Percentiles rank a stretch among this genome's conserved stretches.
phyloP scores from a whole-genome alignment of 2,113 vertebrate species.

The Lepus americanus region DNA sequence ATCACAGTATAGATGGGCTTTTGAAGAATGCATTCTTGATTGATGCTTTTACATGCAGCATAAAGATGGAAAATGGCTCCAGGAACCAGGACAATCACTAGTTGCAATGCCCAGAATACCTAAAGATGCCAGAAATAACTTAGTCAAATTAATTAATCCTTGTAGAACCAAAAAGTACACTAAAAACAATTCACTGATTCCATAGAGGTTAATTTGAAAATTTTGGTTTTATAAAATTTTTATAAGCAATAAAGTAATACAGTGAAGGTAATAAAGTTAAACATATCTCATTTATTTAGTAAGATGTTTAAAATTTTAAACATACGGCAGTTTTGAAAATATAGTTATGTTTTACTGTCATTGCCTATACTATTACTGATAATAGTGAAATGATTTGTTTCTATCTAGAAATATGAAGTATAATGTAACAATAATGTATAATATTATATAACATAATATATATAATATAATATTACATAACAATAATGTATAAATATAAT shows the following conservation, averaged over 20 bases:
- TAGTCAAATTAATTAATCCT: slow-evolving; percentile 58
- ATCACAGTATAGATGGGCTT: slow-evolving; percentile 90
- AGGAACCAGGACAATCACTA: slow-evolving; percentile 92
- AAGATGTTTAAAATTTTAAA: slow-evolving; percentile 12
- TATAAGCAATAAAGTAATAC: slow-evolving; percentile 13
- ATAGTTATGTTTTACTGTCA: slow-evolving; percentile 4
- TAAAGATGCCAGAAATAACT: slow-evolving; percentile 82
- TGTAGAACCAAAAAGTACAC: background rate
- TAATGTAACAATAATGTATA: background rate
- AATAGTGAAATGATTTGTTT: background rate
- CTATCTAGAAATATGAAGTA: background rate
- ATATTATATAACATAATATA: no score
- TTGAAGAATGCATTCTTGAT: slow-evolving; percentile 93
- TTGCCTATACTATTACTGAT: background rate
- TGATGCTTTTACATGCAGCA: slow-evolving; percentile 92
- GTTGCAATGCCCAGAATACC: slow-evolving; percentile 93
- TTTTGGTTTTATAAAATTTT: background rate
- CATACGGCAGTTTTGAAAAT: background rate
- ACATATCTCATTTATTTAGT: background rate
- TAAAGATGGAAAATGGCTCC: slow-evolving; percentile 93
- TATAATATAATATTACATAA: no score
- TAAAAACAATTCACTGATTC: background rate
- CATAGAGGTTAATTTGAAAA: slow-evolving; percentile 30
- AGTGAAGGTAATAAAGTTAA: background rate
- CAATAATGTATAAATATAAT: no score